Percentiles rank a stretch among this genome's conserved stretches.
Evolutionary conservation across 2,113 vertebrate genomes (phyloP).

Genomic region (Chelonoidis abingdonii): DNA sequence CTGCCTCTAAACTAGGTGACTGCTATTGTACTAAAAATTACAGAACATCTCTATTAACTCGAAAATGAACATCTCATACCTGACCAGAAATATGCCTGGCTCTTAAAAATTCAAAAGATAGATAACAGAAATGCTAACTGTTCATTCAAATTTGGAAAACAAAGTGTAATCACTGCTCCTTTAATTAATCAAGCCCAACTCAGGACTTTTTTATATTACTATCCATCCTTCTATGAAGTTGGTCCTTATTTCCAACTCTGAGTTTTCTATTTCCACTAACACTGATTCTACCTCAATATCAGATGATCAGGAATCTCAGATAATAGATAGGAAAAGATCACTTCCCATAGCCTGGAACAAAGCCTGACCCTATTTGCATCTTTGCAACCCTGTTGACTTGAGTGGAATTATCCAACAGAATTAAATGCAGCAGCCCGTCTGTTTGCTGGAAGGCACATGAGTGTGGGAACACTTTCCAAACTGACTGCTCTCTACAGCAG

Average conservation of each 20-base stretch:
- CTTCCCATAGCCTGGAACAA: background rate
- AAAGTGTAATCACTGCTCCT: background rate
- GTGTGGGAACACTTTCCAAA: background rate
- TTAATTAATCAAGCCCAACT: background rate
- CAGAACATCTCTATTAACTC: background rate
- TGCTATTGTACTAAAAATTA: background rate
- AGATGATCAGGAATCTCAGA: background rate
- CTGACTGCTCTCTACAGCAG: accelerated
- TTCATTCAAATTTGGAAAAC: background rate
- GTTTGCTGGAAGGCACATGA: background rate
- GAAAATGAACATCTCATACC: background rate
- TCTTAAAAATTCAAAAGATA: background rate
- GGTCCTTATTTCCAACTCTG: background rate
- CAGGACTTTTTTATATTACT: background rate
- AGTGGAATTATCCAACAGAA: background rate
- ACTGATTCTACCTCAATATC: background rate
- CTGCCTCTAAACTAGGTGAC: background rate
- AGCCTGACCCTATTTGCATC: background rate
- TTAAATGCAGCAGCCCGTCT: background rate
- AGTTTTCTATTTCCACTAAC: background rate
- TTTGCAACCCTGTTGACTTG: background rate
- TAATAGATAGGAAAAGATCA: background rate
- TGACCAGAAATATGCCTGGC: background rate
- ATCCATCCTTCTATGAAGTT: background rate
- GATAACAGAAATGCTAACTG: background rate